Evolutionary conservation across 2,113 vertebrate genomes (phyloP), one percentile per base, ranked within the genome.

Genomic region (Barnardius zonarius): DNA sequence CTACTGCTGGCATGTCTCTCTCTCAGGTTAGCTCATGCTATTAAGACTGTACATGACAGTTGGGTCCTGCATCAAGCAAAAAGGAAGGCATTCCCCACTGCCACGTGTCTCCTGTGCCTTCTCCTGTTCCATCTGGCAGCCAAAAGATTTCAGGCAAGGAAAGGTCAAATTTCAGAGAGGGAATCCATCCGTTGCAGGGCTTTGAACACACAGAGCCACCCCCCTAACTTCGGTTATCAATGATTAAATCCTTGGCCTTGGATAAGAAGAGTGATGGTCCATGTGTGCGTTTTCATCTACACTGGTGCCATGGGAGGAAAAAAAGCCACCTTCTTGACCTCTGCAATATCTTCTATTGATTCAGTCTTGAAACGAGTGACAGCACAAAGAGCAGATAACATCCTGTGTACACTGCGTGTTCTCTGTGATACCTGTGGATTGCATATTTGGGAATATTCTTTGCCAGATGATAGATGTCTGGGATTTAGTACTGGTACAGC

Each of bases 261-360:
- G 15, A 13, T 55, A 44, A 74, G 39, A 73, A 57, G 16, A 51
- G 27, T n/a, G 48, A 74, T 5, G 35, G 23, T 13, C 3, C 3
- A 13, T 27, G 52, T 20, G 19, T 4, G 8, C 30, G 13, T 10
- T 33, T 79, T 69, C 18, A 37, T 11, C 41, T 41, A 4, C 2
- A 13, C 30, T 0, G 0, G 12, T 35, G 31, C 25, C 33, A 48
- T 2, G 5, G 33, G 30, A 64, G 25, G 12, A 13, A 46, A 46
- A 46, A 86, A 81, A 5, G 3, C 2, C 31, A 35, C 63, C 48
- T 73, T 57, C 4, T 6, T 0, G 0, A 12, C 41, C 48, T 67
- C 54, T 75, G 28, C 20, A 72, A 2, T 31, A 35, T 22, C 33
- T 66, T 84, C 72, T 67, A 17, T 28, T 17, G 18, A 10, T 33